phyloP scores from a whole-genome alignment of 2,113 vertebrate genomes.

The Pavo muticus region DNA sequence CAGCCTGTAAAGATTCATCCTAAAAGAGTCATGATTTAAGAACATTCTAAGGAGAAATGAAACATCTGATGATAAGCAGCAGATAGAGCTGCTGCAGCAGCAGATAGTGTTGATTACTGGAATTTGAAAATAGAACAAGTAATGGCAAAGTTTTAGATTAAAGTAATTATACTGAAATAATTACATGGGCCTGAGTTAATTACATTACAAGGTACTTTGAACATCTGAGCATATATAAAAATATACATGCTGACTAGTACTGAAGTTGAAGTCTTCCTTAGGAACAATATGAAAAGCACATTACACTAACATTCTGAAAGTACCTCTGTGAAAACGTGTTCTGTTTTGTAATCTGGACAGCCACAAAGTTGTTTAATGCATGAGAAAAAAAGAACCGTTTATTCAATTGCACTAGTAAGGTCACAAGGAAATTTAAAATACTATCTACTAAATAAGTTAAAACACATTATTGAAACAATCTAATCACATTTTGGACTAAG shows the following conservation, averaged over 20 bases:
- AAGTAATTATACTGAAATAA: constrained; percentile 67
- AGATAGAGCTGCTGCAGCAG: neutral
- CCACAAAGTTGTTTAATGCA: neutral
- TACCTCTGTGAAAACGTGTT: neutral
- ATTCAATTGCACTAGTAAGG: neutral
- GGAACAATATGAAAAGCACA: constrained; percentile 24
- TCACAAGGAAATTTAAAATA: neutral
- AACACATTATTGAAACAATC: neutral
- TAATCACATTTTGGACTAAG: neutral
- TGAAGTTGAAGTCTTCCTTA: constrained; percentile 29
- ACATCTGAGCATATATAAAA: constrained; percentile 32
- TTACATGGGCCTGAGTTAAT: constrained; percentile 63
- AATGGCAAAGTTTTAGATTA: constrained; percentile 59
- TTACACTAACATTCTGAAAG: constrained; percentile 28
- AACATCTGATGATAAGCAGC: constrained; percentile 38
- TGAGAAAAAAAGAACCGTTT: neutral
- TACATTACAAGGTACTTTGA: constrained; percentile 65
- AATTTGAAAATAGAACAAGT: constrained; percentile 61
- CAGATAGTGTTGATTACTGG: constrained; percentile 56
- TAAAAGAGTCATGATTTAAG: neutral
- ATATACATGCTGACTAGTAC: constrained; percentile 17
- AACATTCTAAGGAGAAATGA: neutral
- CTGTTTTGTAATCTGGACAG: neutral
- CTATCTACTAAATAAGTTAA: neutral
- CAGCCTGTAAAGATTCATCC: neutral